These are phyloP conservation scores for Uromys caudimaculatus DNA, from an alignment of 2,797 vertebrate genomes.

Conservation along the genomic window DNA sequence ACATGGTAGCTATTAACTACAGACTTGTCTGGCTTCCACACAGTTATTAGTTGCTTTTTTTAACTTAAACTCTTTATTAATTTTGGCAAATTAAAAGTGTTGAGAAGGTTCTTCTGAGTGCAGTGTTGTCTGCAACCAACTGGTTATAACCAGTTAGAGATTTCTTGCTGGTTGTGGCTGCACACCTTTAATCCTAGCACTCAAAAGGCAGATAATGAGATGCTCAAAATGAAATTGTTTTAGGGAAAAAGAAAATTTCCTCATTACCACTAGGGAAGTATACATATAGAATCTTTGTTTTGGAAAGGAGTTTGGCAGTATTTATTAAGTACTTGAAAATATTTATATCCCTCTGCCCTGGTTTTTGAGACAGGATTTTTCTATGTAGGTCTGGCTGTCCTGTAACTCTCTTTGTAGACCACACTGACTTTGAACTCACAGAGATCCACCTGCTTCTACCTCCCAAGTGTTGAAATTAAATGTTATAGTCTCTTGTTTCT, in stretches of 20 bases:
- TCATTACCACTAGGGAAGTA: neutral
- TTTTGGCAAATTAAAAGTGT: neutral
- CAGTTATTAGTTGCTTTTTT: neutral
- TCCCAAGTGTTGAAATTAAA: neutral
- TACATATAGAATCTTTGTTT: neutral
- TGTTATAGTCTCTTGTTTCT: neutral
- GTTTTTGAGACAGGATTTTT: neutral
- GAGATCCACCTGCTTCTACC: neutral
- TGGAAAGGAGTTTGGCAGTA: neutral
- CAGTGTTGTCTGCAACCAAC: neutral
- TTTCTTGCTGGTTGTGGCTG: neutral
- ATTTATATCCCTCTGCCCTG: neutral
- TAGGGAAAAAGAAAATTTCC: slow-evolving; percentile 12
- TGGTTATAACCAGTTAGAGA: neutral
- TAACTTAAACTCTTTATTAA: slow-evolving; percentile 25
- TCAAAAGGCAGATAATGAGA: neutral
- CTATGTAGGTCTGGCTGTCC: too few species aligned
- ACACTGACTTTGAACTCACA: too few species aligned
- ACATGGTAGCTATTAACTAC: neutral
- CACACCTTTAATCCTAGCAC: neutral
- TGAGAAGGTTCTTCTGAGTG: neutral
- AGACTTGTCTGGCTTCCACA: neutral
- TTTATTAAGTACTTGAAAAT: neutral
- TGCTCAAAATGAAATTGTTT: neutral
- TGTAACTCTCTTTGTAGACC: too few species aligned